A percentile compares a stretch with the other conserved stretches of the same genome.
Conservation (phyloP, 2,797 vertebrate species). For the Lagorchestes hirsutus region DNA sequence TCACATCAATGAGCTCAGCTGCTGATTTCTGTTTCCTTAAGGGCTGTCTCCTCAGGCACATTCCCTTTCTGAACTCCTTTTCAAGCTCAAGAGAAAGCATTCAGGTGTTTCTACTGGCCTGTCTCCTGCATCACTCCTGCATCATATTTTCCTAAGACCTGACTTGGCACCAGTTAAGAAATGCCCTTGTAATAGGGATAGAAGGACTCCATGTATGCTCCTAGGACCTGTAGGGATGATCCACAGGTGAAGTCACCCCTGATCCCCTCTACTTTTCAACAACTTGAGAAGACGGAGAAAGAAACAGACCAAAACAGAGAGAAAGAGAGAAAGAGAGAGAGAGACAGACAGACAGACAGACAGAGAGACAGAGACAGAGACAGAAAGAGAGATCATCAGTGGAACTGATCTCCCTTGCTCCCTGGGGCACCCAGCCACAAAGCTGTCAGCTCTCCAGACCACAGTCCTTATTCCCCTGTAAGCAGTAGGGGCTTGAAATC, state of each 20-base stretch:
- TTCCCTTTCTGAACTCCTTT: background rate
- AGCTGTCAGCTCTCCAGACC: background rate
- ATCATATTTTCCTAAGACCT: background rate
- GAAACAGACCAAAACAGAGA: background rate
- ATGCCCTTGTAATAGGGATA: background rate
- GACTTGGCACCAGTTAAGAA: background rate
- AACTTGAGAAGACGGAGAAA: background rate
- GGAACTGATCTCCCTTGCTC: background rate
- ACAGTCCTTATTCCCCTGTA: background rate
- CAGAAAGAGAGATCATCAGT: background rate
- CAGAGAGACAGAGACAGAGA: background rate
- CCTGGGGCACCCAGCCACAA: too few relatives aligned
- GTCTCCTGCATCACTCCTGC: background rate
- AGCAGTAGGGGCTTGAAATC: background rate
- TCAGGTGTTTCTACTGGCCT: background rate
- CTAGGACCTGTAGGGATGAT: background rate
- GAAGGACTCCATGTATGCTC: background rate
- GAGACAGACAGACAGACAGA: background rate
- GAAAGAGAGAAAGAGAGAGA: too few relatives aligned
- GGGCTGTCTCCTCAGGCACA: background rate
- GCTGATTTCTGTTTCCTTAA: background rate
- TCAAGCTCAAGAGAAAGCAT: background rate
- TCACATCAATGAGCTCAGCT: background rate
- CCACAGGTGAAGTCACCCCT: background rate
- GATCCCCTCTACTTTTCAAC: background rate